These are phyloP conservation scores for Gari tellinella DNA, from an alignment of 2,888 invertebrate species.

Conservation along the genomic window DNA sequence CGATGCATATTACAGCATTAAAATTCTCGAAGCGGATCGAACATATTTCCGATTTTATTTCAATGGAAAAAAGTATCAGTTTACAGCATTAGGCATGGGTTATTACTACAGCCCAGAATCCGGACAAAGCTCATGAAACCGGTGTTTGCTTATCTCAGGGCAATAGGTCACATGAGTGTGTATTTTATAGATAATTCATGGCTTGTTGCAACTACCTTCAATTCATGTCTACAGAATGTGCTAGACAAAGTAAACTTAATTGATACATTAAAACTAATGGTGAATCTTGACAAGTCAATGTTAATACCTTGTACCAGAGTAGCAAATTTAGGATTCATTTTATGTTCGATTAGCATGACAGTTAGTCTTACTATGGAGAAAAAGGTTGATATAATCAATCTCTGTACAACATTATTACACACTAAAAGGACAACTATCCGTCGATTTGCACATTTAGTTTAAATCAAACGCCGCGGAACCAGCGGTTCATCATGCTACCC, in stretches of 20 bases:
- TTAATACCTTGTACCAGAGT: slow-evolving; percentile 29
- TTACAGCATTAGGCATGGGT: slow-evolving; percentile 41
- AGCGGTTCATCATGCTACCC: slow-evolving; percentile 34
- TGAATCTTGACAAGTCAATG: slow-evolving; percentile 41
- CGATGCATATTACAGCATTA: slow-evolving; percentile 48
- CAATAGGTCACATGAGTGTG: slow-evolving; percentile 22
- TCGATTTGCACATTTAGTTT: slow-evolving; percentile 37
- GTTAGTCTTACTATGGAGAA: slow-evolving; percentile 42
- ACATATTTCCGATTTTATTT: slow-evolving; percentile 41
- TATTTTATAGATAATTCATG: slow-evolving; percentile 58
- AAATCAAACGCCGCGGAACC: slow-evolving; percentile 29
- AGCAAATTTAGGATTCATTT: slow-evolving; percentile 27
- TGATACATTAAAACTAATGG: slow-evolving; percentile 19
- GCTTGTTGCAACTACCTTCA: slow-evolving; percentile 8
- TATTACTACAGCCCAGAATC: slow-evolving; percentile 31
- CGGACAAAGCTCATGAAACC: slow-evolving; percentile 61
- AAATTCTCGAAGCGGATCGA: slow-evolving; percentile 16
- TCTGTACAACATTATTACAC: slow-evolving; percentile 2
- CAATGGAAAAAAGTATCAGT: slow-evolving; percentile 39
- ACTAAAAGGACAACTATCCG: slow-evolving; percentile 15
- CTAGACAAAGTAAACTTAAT: slow-evolving; percentile 17
- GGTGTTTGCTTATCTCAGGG: slow-evolving; percentile 43
- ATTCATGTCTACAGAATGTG: slow-evolving; percentile 25
- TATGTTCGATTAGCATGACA: slow-evolving; percentile 45
- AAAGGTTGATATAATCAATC: slow-evolving; percentile 18